Conservation (phyloP, 2,888 invertebrate species). For the Drosophila atroscutellata region DNA sequence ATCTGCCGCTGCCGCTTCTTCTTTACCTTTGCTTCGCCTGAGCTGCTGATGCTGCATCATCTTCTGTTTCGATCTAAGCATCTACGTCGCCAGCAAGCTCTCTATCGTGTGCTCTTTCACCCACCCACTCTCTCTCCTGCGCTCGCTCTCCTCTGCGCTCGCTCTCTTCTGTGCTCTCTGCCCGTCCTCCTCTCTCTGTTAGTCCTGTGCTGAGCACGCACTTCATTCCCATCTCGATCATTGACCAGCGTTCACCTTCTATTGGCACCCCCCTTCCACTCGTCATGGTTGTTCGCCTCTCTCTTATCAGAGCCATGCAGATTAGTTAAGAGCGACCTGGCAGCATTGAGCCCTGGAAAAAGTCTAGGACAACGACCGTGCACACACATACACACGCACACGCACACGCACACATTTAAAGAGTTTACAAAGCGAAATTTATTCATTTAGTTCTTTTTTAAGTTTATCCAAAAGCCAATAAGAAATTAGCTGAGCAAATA, state of each 20-base stretch:
- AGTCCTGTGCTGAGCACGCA: conserved; percentile 20
- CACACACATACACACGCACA: neutral
- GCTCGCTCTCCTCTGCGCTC: neutral
- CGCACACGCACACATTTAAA: neutral
- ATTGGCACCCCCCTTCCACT: neutral
- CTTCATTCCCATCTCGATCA: conserved; percentile 20
- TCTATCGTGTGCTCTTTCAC: neutral
- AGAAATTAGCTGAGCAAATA: neutral
- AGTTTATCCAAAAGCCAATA: neutral
- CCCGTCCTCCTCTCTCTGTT: neutral
- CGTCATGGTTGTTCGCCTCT: neutral
- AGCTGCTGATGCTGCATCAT: neutral
- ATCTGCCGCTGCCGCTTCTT: conserved; percentile 11
- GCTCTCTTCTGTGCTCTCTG: neutral
- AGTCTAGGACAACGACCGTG: neutral
- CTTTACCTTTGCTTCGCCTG: neutral
- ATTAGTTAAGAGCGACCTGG: conserved; percentile 22
- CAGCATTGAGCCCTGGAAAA: neutral
- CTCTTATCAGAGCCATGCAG: conserved; percentile 36
- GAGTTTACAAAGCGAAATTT: neutral
- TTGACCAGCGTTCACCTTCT: neutral
- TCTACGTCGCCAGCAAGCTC: neutral
- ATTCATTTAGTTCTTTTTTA: neutral
- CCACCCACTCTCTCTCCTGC: neutral
- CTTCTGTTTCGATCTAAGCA: conserved; percentile 26